A percentile compares a stretch with the other conserved stretches of the same genome.
Conservation (phyloP, 2,113 vertebrate species). For the Ranitomeya imitator region DNA sequence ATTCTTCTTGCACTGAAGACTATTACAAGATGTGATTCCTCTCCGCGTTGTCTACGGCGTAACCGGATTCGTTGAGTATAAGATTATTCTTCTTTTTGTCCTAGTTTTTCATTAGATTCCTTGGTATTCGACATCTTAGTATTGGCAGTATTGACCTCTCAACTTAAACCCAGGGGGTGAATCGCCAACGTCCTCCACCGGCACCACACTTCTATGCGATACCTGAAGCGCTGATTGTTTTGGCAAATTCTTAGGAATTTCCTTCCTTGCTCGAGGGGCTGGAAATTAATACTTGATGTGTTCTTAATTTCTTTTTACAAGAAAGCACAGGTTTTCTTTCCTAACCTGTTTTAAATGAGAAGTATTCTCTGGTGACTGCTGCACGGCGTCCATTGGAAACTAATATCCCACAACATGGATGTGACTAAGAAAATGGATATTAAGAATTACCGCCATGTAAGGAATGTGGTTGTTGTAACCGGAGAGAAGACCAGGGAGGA, state of each 20-base stretch:
- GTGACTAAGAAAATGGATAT: neutral
- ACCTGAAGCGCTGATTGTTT: slow-evolving; percentile 69
- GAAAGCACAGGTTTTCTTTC: slow-evolving; percentile 61
- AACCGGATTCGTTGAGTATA: slow-evolving; percentile 9
- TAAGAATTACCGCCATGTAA: neutral
- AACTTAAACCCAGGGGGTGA: slow-evolving; percentile 46
- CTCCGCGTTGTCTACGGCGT: neutral
- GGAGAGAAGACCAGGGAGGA: neutral
- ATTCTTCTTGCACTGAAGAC: neutral
- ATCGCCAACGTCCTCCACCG: slow-evolving; percentile 57
- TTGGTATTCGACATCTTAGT: neutral
- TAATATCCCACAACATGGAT: neutral
- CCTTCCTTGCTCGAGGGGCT: slow-evolving; percentile 69
- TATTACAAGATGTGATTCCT: slow-evolving; percentile 24
- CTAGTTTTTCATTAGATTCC: neutral
- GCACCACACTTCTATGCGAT: slow-evolving; percentile 62
- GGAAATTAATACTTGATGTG: slow-evolving; percentile 71
- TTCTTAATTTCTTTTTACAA: slow-evolving; percentile 64
- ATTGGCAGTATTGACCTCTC: neutral
- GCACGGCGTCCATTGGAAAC: slow-evolving; percentile 6
- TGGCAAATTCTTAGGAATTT: slow-evolving; percentile 70
- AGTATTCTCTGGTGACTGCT: neutral
- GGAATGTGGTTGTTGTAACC: neutral
- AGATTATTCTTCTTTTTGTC: neutral
- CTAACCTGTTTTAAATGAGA: slow-evolving; percentile 65